Percentiles rank a stretch among this genome's conserved stretches.
These are phyloP conservation scores for Lytechinus variegatus DNA, from an alignment of 35 echinoderm and acorn worm species.

Conservation along the genomic window DNA sequence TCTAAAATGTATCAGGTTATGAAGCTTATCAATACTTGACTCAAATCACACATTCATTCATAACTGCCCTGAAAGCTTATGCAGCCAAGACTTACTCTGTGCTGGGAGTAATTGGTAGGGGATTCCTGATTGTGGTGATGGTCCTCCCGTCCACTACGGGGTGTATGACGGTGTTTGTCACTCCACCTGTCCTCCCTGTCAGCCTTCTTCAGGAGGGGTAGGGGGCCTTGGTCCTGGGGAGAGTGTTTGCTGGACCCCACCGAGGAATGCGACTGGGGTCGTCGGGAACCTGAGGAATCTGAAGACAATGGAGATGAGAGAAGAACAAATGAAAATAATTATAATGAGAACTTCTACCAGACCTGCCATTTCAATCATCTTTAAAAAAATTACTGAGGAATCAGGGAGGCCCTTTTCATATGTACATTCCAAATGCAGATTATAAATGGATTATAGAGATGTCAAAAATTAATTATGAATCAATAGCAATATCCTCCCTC, in stretches of 20 bases:
- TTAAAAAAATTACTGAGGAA: too few relatives aligned
- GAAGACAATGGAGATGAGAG: background rate
- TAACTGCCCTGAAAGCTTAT: background rate
- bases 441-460: too few relatives aligned
- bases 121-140: constrained; percentile 44
- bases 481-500: too few relatives aligned
- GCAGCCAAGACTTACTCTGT: constrained; percentile 9
- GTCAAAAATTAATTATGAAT: too few relatives aligned
- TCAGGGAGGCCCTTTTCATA: too few relatives aligned
- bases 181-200: constrained; percentile 65
- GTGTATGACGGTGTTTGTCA: constrained; percentile 67
- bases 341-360: too few relatives aligned
- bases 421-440: too few relatives aligned
- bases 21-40: too few relatives aligned
- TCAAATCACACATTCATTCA: too few relatives aligned
- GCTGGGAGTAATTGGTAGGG: constrained; percentile 4
- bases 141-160: constrained; percentile 59
- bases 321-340: background rate
- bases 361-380: too few relatives aligned
- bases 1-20: too few relatives aligned
- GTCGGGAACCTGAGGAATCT: constrained; percentile 22
- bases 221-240: constrained; percentile 37
- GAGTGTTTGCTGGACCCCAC: constrained; percentile 45
- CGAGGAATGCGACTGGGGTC: constrained; percentile 57
- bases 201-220: constrained; percentile 80